Evolutionary conservation across 2,797 vertebrate genomes (phyloP).

Genomic region (Salmo trutta): DNA sequence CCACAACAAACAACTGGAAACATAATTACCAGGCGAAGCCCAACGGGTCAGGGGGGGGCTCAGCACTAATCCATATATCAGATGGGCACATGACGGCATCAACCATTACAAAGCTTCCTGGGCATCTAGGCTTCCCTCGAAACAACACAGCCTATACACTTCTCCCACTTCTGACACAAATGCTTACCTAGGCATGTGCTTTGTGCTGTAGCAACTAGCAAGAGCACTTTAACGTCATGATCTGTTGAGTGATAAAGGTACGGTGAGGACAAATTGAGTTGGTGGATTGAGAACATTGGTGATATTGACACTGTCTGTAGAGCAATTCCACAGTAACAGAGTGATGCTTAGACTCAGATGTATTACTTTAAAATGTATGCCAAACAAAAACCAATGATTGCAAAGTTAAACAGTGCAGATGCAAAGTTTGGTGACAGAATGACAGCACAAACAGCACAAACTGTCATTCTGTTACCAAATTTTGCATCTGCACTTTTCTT

Average conservation of each 20-base stretch:
- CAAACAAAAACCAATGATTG: no score
- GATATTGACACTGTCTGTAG: no score
- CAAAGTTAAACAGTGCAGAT: no score
- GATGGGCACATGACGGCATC: constrained; percentile 8
- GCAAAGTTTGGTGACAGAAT: no score
- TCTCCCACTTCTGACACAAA: neutral
- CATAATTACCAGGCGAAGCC: constrained; percentile 73
- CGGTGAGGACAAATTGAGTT: neutral
- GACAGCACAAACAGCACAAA: no score
- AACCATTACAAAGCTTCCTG: constrained; percentile 5
- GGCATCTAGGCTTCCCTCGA: constrained; percentile 1
- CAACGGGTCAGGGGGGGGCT: neutral
- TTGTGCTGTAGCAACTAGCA: constrained; percentile 2
- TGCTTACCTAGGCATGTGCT: neutral
- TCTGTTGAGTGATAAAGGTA: neutral
- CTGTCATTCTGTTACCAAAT: no score
- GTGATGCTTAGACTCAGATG: no score
- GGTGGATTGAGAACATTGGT: no score
- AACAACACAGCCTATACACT: neutral
- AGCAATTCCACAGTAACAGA: no score
- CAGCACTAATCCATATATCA: constrained; percentile 8
- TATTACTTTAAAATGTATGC: no score
- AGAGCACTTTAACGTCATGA: neutral
- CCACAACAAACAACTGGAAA: constrained; percentile 78
- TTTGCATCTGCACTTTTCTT: no score